Evolutionary conservation across 2,797 vertebrate species (phyloP).

Genomic region (Emydoidea blandingii): DNA sequence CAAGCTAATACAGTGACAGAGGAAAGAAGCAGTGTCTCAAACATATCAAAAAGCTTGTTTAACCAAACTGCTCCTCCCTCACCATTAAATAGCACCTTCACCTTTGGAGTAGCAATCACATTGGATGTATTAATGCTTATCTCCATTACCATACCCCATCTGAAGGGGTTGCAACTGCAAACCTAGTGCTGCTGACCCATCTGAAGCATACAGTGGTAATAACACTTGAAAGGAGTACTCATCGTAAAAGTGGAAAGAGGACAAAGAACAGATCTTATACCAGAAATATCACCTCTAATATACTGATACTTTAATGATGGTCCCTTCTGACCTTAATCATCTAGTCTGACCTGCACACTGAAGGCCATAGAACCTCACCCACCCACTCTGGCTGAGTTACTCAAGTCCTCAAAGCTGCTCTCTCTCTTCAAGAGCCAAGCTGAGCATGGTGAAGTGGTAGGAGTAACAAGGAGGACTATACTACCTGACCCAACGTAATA

Average conservation of each 20-base stretch:
- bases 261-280: neutral
- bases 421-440: neutral
- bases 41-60: neutral
- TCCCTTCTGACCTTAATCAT: too few relatives aligned
- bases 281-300: neutral
- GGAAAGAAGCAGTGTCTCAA: neutral
- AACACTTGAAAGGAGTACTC: neutral
- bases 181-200: neutral
- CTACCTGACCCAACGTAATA: neutral
- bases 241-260: neutral
- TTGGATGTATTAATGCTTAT: neutral
- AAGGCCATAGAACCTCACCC: neutral
- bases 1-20: neutral
- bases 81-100: neutral
- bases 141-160: neutral
- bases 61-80: neutral
- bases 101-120: neutral
- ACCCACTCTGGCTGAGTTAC: neutral
- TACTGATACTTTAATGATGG: neutral
- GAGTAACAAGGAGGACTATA: neutral
- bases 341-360: neutral
- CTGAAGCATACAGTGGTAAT: neutral
- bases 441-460: neutral
- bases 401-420: neutral
- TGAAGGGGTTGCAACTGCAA: neutral